phyloP scores from a whole-genome alignment of 2,888 invertebrate genomes.

The Chaetogeoica ovagalla region DNA sequence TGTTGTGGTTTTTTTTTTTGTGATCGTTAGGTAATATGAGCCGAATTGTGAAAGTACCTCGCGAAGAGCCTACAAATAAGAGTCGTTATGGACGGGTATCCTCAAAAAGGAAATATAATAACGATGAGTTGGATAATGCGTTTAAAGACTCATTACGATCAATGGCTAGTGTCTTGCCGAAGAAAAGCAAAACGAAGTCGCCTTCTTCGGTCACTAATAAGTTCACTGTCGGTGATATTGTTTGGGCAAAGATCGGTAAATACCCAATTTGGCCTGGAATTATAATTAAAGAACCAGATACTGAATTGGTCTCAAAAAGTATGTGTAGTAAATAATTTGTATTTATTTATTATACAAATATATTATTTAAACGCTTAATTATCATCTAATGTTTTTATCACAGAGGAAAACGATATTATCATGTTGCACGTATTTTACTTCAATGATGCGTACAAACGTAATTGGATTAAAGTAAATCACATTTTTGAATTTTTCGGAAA shows the following conservation, averaged over 20 bases:
- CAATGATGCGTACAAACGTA: conserved; percentile 29
- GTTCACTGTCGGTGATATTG: conserved; percentile 27
- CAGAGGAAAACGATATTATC: conserved; percentile 19
- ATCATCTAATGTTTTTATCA: not conserved
- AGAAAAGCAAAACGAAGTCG: not conserved
- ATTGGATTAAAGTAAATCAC: conserved; percentile 27
- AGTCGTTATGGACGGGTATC: conserved; percentile 30
- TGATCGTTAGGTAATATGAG: too few relatives aligned
- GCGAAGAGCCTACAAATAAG: not conserved
- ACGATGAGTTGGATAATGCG: not conserved
- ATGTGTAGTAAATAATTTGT: not conserved
- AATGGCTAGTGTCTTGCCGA: not conserved
- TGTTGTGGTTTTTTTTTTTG: too few relatives aligned
- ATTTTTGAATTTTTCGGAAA: conserved; percentile 4
- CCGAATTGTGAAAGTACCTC: too few relatives aligned
- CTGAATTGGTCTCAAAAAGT: conserved; percentile 1
- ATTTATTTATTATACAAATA: not conserved
- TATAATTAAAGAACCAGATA: conserved; percentile 2
- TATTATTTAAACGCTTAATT: not conserved
- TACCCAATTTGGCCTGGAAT: conserved; percentile 42
- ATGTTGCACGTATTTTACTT: conserved; percentile 28
- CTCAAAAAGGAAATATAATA: conserved; percentile 1
- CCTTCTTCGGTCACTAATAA: not conserved
- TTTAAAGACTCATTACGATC: not conserved
- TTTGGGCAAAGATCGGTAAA: conserved; percentile 42